A percentile compares a stretch with the other conserved stretches of the same genome.
Conservation (phyloP, 2,888 invertebrate genomes). For the Ariolimax columbianus region DNA sequence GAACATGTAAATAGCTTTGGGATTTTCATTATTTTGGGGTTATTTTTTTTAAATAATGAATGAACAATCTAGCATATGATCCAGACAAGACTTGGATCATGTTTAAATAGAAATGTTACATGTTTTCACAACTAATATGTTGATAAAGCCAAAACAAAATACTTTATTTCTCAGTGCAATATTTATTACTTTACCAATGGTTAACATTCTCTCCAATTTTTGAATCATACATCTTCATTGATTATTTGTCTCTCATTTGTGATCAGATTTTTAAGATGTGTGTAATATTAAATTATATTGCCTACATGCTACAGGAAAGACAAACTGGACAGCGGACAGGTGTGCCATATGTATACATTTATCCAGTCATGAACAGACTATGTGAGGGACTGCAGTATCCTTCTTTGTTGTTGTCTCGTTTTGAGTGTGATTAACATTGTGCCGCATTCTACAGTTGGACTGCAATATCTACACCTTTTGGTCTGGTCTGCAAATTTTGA, state of each 20-base stretch:
- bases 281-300: background rate
- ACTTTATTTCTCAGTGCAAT: slow-evolving; percentile 18
- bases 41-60: background rate
- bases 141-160: slow-evolving; percentile 14
- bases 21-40: background rate
- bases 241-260: background rate
- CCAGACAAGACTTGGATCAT: background rate
- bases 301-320: background rate
- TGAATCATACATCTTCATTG: background rate
- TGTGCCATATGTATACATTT: background rate
- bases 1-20: background rate
- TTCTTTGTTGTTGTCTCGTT: too few species aligned
- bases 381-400: too few species aligned
- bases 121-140: slow-evolving; percentile 9
- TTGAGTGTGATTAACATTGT: too few species aligned
- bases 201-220: background rate
- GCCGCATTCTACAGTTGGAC: too few species aligned
- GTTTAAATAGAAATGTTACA: background rate
- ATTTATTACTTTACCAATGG: background rate
- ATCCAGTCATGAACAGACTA: too few species aligned
- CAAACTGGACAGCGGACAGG: too few species aligned
- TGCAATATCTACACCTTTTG: too few species aligned
- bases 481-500: too few species aligned
- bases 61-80: background rate
- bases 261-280: background rate